These are phyloP conservation scores for Apis florea DNA, from an alignment of 1,140 invertebrate species.

Conservation along the genomic window DNA sequence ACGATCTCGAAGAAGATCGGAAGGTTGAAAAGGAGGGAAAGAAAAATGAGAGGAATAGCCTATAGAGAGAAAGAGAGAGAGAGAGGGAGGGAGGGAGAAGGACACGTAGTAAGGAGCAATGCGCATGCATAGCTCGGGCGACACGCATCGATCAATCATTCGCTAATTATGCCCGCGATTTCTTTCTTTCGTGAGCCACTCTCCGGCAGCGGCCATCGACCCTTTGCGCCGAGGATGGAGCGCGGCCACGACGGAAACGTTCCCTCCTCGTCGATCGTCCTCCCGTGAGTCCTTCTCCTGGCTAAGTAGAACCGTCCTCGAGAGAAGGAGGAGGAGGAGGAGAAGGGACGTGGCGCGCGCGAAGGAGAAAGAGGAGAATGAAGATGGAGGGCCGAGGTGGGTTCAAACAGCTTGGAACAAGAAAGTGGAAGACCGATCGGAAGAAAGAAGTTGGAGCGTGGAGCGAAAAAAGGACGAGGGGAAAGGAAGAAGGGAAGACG, in stretches of 20 bases:
- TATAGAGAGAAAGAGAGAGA: neutral
- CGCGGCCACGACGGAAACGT: slow-evolving; percentile 57
- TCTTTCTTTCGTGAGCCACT: slow-evolving; percentile 72
- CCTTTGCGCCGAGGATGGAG: slow-evolving; percentile 52
- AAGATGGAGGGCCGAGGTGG: neutral
- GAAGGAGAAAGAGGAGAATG: slow-evolving; percentile 27
- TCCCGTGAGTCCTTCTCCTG: slow-evolving; percentile 47
- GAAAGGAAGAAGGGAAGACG: no score
- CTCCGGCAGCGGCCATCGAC: slow-evolving; percentile 64
- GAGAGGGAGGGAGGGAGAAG: slow-evolving; percentile 17
- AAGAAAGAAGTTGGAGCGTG: slow-evolving; percentile 30
- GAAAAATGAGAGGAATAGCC: neutral
- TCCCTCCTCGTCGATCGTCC: slow-evolving; percentile 49
- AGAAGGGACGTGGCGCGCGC: slow-evolving; percentile 4
- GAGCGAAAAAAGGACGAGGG: neutral
- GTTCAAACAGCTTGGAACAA: slow-evolving; percentile 13
- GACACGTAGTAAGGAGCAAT: slow-evolving; percentile 59
- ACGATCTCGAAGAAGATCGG: slow-evolving; percentile 1
- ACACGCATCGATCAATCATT: slow-evolving; percentile 79
- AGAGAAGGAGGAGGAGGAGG: neutral
- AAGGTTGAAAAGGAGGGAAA: neutral
- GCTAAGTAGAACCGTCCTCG: slow-evolving; percentile 52
- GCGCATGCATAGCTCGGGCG: slow-evolving; percentile 74
- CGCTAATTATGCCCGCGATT: slow-evolving; percentile 78
- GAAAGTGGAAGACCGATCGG: slow-evolving; percentile 30